Base-by-base conservation (phyloP, 2,888 invertebrate genomes). In the Lepidonotus clava region DNA sequence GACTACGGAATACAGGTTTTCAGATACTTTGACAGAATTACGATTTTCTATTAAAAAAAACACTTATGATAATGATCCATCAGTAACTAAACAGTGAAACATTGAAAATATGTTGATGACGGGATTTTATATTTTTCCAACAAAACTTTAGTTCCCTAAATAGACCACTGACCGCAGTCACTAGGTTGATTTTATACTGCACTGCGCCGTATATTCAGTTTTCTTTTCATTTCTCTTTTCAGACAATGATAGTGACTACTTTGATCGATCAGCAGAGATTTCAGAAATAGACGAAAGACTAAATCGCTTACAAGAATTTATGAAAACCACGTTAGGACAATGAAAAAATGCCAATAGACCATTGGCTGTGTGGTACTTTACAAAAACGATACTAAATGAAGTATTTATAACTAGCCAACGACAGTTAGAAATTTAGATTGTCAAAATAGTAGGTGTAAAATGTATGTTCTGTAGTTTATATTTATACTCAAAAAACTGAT, bases 211-310 rank as follows among this genome's bases (percentile, higher is more conserved):
- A n/a, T n/a, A n/a, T n/a, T n/a, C n/a, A n/a, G n/a, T n/a, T 11
- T 46, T 46, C 8, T 18, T 18, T 46, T 46, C 46, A 11, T 18
- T 46, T 46, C 8, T 11, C 18, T 36, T 71, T 71, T 14, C 71
- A 71, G 71, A 18, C 1, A 51, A 80, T 85, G 92, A 92, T 83
- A 91, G 91, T 88, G 93, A 93, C 84, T 91, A 90, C 84, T 92
- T 92, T 88, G 92, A 93, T 84, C 88, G 92, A 87, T 93, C 93
- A 11, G 92, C 91, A 24, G 93, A 93, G 88, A 93, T 93, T 67
- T 92, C 91, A 34, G 93, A 93, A 86, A 93, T 93, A 85, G 93
- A 93, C 87, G 93, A 91, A 24, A 88, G 93, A 88, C 88, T 93
- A 28, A 92, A 90, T 56, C 87, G 93, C 41, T 89, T 93, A 34